These are phyloP conservation scores for Mustelus asterias DNA, from an alignment of 2,113 vertebrate genomes.

Conservation along the genomic window DNA sequence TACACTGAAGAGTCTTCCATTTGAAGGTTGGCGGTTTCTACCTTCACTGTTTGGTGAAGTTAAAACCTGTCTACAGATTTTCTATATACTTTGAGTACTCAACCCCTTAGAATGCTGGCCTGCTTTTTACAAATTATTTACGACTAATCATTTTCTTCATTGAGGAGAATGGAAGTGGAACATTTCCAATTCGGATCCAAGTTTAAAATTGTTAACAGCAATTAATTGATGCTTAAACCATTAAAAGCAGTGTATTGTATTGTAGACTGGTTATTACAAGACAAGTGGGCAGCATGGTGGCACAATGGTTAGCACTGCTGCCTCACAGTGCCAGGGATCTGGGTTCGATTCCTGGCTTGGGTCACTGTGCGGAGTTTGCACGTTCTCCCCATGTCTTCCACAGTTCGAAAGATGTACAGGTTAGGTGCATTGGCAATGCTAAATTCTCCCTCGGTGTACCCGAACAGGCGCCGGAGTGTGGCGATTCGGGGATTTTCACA, in stretches of 20 bases:
- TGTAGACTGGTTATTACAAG: not conserved
- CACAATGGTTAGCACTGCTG: too few relatives aligned
- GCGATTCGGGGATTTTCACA: too few relatives aligned
- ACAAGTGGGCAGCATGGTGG: not conserved
- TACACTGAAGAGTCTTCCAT: not conserved
- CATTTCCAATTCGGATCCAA: not conserved
- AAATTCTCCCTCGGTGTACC: too few relatives aligned
- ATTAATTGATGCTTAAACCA: not conserved
- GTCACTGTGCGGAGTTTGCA: too few relatives aligned
- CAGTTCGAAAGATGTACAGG: too few relatives aligned
- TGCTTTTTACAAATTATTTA: not conserved
- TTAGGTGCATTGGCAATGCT: too few relatives aligned
- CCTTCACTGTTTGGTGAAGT: not conserved
- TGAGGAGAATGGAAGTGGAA: not conserved
- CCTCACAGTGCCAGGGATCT: too few relatives aligned
- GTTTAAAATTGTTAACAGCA: not conserved
- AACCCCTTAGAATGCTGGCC: not conserved
- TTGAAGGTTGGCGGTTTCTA: not conserved
- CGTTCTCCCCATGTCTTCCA: too few relatives aligned
- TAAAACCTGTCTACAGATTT: not conserved
- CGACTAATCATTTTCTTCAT: not conserved
- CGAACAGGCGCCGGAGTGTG: too few relatives aligned
- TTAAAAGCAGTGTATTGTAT: not conserved
- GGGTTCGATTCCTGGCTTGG: too few relatives aligned
- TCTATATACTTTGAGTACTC: not conserved